Percentiles rank a stretch among this genome's conserved stretches.
Evolutionary conservation across 2,888 invertebrate species (phyloP).

Genomic region (Podabrus alpinus): DNA sequence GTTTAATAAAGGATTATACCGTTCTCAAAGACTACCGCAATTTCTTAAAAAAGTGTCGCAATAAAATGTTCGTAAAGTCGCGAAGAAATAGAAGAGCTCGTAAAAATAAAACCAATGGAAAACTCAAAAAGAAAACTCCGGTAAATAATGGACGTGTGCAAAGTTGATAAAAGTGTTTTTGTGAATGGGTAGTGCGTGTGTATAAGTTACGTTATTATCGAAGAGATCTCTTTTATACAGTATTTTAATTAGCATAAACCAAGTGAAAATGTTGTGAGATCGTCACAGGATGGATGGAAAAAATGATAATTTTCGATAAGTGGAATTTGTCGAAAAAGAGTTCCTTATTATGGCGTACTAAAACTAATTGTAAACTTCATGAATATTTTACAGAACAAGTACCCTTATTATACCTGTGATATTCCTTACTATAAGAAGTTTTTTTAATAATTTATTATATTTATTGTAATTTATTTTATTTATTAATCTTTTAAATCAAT

Average conservation of each 20-base stretch:
- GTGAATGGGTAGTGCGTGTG: not conserved
- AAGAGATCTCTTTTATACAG: not conserved
- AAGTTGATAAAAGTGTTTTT: not conserved
- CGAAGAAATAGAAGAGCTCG: not conserved
- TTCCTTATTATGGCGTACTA: not conserved
- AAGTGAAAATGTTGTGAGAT: not conserved
- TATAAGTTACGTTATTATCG: conserved; percentile 2
- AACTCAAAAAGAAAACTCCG: not conserved
- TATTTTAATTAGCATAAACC: not conserved
- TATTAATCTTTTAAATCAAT: not conserved
- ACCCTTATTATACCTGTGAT: not conserved
- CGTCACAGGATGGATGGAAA: not conserved
- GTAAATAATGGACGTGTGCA: not conserved
- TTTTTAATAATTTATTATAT: not conserved
- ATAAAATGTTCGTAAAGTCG: conserved; percentile 52
- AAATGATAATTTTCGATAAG: not conserved
- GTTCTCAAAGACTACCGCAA: conserved; percentile 63
- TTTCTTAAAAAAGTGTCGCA: conserved; percentile 64
- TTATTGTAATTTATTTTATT: not conserved
- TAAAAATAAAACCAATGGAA: not conserved
- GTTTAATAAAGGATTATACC: conserved; percentile 65
- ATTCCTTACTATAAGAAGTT: not conserved
- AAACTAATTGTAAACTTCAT: not conserved
- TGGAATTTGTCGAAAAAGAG: not conserved
- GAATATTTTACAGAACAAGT: not conserved